Percentiles rank a stretch among this genome's conserved stretches.
Evolutionary conservation across 2,113 vertebrate genomes (phyloP).

Genomic region (Vombatus ursinus): DNA sequence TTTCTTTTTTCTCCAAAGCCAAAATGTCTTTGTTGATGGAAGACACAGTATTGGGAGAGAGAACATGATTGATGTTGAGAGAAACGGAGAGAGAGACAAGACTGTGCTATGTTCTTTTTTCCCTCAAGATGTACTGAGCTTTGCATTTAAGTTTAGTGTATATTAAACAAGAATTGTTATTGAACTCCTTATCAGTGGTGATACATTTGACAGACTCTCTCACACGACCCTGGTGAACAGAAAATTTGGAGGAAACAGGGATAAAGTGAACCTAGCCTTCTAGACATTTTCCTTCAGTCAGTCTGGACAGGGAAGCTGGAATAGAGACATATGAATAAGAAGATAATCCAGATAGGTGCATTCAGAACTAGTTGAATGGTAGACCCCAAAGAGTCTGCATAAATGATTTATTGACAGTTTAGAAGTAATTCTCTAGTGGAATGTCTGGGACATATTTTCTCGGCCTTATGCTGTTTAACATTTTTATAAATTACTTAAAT

Average conservation of each 20-base stretch:
- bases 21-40: background rate
- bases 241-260: background rate
- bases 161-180: conserved; percentile 40
- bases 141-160: conserved; percentile 6
- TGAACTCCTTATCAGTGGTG: background rate
- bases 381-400: background rate
- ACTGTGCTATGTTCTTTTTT: background rate
- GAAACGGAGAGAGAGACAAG: background rate
- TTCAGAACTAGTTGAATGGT: background rate
- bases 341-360: background rate
- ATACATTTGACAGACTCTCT: background rate
- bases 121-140: background rate
- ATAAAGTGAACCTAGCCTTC: background rate
- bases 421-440: background rate
- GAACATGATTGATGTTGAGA: background rate
- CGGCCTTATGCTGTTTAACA: background rate
- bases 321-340: background rate
- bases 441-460: background rate
- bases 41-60: background rate
- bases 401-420: background rate
- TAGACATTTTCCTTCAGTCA: background rate
- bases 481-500: background rate
- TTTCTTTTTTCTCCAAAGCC: background rate
- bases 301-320: background rate
- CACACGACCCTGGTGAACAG: background rate